phyloP scores from a whole-genome alignment of 2,888 invertebrate species.

The Amiota minor region DNA sequence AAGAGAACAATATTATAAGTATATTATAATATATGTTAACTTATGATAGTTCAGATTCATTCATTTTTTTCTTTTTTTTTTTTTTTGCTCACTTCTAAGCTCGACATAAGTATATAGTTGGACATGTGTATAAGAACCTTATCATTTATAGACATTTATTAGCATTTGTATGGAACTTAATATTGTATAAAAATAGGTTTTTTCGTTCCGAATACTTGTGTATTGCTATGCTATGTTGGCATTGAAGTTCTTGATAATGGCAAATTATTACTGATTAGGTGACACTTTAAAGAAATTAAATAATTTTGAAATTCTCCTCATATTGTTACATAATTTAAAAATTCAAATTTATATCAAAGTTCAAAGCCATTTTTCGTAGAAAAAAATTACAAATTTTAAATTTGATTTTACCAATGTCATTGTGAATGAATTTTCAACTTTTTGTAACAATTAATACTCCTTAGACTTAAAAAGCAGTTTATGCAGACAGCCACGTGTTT shows the following conservation, averaged over 20 bases:
- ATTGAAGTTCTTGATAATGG: slow-evolving; percentile 57
- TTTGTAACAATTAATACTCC: background rate
- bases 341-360: slow-evolving; percentile 49
- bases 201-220: slow-evolving; percentile 51
- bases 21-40: background rate
- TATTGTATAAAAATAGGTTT: slow-evolving; percentile 51
- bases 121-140: slow-evolving; percentile 35
- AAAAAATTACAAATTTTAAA: too few relatives aligned
- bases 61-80: too few relatives aligned
- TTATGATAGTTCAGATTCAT: too few relatives aligned
- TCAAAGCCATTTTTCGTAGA: slow-evolving; percentile 29
- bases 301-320: background rate
- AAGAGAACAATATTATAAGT: background rate
- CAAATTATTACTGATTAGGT: slow-evolving; percentile 17
- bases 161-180: slow-evolving; percentile 13
- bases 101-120: too few relatives aligned
- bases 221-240: slow-evolving; percentile 40
- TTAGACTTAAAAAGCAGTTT: background rate
- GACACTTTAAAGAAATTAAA: slow-evolving; percentile 5
- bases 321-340: too few relatives aligned
- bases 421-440: too few relatives aligned
- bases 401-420: too few relatives aligned
- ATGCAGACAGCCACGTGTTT: slow-evolving; percentile 55
- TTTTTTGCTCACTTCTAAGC: too few relatives aligned
- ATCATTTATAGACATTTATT: slow-evolving; percentile 43